A percentile compares a stretch with the other conserved stretches of the same genome.
These are phyloP conservation scores for Phania funesta DNA, from an alignment of 2,888 invertebrate species.

Conservation along the genomic window DNA sequence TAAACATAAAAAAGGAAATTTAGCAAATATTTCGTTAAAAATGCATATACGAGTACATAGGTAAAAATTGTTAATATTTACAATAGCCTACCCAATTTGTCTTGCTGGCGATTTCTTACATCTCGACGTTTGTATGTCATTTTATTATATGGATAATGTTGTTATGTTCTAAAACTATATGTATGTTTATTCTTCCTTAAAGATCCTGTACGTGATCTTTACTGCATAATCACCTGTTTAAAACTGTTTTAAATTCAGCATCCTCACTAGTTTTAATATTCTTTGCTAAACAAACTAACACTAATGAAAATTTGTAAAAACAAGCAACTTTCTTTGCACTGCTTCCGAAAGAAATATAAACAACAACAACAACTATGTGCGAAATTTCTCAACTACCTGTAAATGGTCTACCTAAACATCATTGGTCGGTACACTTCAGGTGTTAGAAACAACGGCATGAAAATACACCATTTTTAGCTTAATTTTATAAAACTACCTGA, in stretches of 20 bases:
- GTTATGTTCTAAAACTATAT: not conserved
- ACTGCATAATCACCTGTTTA: slow-evolving; percentile 75
- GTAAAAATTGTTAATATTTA: not conserved
- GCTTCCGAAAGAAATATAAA: slow-evolving; percentile 17
- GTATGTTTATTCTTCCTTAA: slow-evolving; percentile 7
- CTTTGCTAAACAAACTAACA: not conserved
- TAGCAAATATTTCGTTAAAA: not conserved
- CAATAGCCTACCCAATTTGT: slow-evolving; percentile 50
- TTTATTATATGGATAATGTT: not conserved
- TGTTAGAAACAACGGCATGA: slow-evolving; percentile 6
- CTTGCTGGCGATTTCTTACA: slow-evolving; percentile 69
- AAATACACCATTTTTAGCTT: slow-evolving; percentile 14
- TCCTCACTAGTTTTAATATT: slow-evolving; percentile 43
- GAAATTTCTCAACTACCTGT: slow-evolving; percentile 63
- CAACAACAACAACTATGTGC: slow-evolving; percentile 53
- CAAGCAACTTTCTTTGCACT: slow-evolving; percentile 7
- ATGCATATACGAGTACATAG: not conserved
- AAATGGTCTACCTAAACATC: not conserved
- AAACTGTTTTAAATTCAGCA: slow-evolving; percentile 69
- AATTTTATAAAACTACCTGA: slow-evolving; percentile 35
- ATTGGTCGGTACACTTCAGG: slow-evolving; percentile 52
- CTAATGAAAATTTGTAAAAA: not conserved
- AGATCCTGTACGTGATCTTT: slow-evolving; percentile 68
- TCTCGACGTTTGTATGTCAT: slow-evolving; percentile 75
- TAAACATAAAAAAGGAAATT: slow-evolving; percentile 73